Evolutionary conservation across 1,140 invertebrate genomes (phyloP), one percentile per base, ranked within the genome.

Genomic region (Diachasma alloeum): DNA sequence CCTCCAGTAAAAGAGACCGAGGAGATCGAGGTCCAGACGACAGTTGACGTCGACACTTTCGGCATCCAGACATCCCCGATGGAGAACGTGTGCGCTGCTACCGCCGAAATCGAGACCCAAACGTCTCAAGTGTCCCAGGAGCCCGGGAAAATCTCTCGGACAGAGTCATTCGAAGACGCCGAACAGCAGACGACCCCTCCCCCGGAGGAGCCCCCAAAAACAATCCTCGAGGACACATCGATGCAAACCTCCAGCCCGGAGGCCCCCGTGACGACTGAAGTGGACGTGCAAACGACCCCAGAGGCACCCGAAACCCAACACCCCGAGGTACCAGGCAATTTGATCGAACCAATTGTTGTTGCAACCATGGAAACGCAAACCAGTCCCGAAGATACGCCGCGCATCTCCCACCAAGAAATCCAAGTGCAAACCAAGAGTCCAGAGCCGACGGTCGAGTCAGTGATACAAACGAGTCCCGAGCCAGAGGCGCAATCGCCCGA

Each of bases 381-480:
- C n/a, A 82, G 79, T 0, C 82, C 83, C 0, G 44, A 75, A 63
- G 76, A 80, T n/a, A 84, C 78, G 73, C 81, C 83, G 1, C 72
- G 78, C 19, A 66, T 69, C 0, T 75, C 81, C 0, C 70, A 70
- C 10, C 78, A 73, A 2, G 81, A 84, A 78, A 85, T 79, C 0
- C 84, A 87, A 68, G 79, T 83, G 11, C 86, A 87, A 76, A 88
- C 87, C 5, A 68, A 79, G 39, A 74, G 70, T 26, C 46, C 78
- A 0, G 77, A 81, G 70, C 79, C 75, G 26, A 79, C 75, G 13
- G 56, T 72, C n/a, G 86, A 89, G 31, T 82, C 72, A 26, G 81
- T 78, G 17, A 82, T 82, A 5, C 87, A 88, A 67, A 89, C 88
- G 0, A 87, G 83, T 79, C 85, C 87, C 0, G 73, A 46, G 59